phyloP scores from a whole-genome alignment of 2,113 vertebrate species.

The Xenus cinereus region DNA sequence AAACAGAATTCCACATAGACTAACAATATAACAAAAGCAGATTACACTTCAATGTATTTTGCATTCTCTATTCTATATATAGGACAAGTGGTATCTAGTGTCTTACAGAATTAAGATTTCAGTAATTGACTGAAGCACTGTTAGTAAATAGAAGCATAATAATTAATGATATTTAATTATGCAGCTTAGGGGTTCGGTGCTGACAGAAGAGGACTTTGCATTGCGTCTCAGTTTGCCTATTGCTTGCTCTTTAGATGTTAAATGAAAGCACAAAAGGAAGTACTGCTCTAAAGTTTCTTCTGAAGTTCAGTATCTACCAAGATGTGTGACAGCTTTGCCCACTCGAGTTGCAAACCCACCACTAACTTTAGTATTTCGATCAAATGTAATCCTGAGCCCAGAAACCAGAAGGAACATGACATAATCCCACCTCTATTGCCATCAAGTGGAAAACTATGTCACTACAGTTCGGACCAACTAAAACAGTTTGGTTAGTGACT shows the following conservation, averaged over 20 bases:
- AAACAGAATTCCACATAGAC: not conserved
- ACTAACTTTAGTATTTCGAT: not conserved
- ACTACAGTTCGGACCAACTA: not conserved
- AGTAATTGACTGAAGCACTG: not conserved
- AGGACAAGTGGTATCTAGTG: not conserved
- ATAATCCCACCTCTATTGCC: conserved; percentile 39
- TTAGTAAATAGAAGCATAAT: not conserved
- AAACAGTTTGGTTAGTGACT: not conserved
- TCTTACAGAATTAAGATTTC: not conserved
- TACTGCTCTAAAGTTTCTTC: not conserved
- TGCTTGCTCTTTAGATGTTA: not conserved
- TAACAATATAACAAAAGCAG: not conserved
- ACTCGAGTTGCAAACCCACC: not conserved
- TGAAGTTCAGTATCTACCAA: not conserved
- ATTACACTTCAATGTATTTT: not conserved
- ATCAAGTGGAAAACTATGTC: conserved; percentile 48
- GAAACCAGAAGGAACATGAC: not conserved
- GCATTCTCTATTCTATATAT: not conserved
- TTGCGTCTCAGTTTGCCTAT: not conserved
- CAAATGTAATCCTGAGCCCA: not conserved
- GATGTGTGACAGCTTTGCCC: not conserved
- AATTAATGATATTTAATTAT: not conserved
- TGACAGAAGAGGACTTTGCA: not conserved
- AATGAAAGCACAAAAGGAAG: not conserved
- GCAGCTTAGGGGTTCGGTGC: not conserved